Evolutionary conservation across 2,113 vertebrate genomes (phyloP).

Genomic region (Pungitius pungitius): DNA sequence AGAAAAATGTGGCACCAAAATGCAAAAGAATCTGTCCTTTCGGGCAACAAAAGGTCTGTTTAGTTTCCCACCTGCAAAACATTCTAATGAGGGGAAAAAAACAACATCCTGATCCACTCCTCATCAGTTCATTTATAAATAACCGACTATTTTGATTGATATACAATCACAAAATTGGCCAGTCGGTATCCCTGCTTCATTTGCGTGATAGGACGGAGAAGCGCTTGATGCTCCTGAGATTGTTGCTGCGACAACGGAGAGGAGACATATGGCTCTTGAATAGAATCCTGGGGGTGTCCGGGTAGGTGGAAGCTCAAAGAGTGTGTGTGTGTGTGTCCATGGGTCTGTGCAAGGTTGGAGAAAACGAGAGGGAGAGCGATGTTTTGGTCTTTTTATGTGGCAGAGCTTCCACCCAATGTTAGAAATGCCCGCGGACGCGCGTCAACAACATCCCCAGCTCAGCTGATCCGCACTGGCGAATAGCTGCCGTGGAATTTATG

Average conservation of each 20-base stretch:
- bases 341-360: constrained; percentile 33
- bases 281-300: constrained; percentile 55
- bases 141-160: too few relatives aligned
- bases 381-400: constrained; percentile 22
- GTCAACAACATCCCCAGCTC: constrained; percentile 5
- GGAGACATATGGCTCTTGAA: constrained; percentile 68
- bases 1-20: background rate
- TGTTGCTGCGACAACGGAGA: constrained; percentile 65
- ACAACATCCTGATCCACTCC: background rate
- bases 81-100: too few relatives aligned
- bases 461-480: constrained; percentile 21
- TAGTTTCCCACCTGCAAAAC: too few relatives aligned
- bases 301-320: constrained; percentile 57
- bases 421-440: constrained; percentile 13
- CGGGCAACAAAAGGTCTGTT: too few relatives aligned
- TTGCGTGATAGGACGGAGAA: constrained; percentile 61
- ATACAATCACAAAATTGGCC: background rate
- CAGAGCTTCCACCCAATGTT: constrained; percentile 6
- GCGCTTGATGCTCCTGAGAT: constrained; percentile 57
- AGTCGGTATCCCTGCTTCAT: constrained; percentile 47
- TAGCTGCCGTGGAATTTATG: constrained; percentile 31
- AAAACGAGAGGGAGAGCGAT: background rate
- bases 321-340: constrained; percentile 19
- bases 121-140: background rate
- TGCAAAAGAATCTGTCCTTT: background rate